Conservation (phyloP, 2,797 vertebrate genomes). For the Coccyzus lansbergi region DNA sequence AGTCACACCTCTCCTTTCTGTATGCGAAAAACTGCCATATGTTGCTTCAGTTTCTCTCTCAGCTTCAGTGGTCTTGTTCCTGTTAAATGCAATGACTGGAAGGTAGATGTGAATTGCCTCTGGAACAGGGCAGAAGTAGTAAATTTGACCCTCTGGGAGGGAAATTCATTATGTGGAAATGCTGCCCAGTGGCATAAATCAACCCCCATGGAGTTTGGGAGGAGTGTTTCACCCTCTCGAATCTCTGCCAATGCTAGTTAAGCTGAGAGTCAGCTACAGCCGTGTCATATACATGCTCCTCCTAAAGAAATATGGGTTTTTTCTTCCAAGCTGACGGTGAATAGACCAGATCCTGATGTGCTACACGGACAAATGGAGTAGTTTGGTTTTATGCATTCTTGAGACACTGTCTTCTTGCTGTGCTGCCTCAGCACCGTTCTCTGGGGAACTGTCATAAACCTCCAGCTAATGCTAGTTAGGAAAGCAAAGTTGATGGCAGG, state of each 20-base stretch:
- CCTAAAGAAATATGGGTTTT: neutral
- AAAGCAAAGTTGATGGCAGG: conserved; percentile 46
- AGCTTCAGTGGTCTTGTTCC: neutral
- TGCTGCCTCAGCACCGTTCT: neutral
- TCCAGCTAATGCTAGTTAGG: conserved; percentile 14
- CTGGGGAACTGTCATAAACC: conserved; percentile 29
- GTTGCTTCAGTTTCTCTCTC: conserved; percentile 35
- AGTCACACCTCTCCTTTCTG: neutral
- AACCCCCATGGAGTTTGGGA: neutral
- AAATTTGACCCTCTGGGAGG: neutral
- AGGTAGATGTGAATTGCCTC: neutral
- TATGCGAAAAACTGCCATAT: neutral
- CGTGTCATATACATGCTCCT: neutral
- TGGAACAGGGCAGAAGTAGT: neutral
- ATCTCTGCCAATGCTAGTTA: neutral
- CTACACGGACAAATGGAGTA: neutral
- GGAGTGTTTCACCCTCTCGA: neutral
- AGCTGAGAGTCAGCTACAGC: neutral
- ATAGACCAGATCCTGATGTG: neutral
- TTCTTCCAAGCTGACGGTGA: neutral
- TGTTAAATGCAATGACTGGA: conserved; percentile 16
- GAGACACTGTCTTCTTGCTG: neutral
- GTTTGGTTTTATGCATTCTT: conserved; percentile 20
- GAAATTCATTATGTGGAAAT: conserved; percentile 22
- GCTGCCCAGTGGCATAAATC: conserved; percentile 40